Evolutionary conservation across 2,888 invertebrate species (phyloP).

Genomic region (Caenorhabditis afra): DNA sequence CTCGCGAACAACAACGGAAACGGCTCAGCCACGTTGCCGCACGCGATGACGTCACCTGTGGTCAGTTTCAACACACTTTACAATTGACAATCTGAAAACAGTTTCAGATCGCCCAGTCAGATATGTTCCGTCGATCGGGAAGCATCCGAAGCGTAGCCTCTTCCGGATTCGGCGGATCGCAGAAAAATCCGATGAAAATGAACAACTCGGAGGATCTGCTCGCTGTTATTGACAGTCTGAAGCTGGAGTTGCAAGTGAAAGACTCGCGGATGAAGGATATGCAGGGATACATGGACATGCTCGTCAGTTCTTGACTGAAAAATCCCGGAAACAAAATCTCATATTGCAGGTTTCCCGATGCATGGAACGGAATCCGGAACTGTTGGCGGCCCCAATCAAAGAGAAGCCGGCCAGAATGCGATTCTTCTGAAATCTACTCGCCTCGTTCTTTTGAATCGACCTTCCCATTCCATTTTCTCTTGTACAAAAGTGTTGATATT

Average conservation of each 20-base stretch:
- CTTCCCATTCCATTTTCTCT: background rate
- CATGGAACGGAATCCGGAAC: constrained; percentile 68
- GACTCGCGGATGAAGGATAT: constrained; percentile 67
- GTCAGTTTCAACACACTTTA: constrained; percentile 13
- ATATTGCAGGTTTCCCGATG: constrained; percentile 66
- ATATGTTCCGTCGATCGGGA: constrained; percentile 59
- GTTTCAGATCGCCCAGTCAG: constrained; percentile 27
- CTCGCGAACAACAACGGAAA: background rate
- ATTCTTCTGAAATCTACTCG: constrained; percentile 39
- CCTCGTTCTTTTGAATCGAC: background rate
- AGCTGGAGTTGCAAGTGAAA: constrained; percentile 72
- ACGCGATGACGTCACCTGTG: constrained; percentile 53
- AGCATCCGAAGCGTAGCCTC: constrained; percentile 60
- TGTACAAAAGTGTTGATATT: background rate
- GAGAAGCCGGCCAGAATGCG: constrained; percentile 46
- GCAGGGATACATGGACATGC: constrained; percentile 66
- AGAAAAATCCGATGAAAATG: constrained; percentile 37
- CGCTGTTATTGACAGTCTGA: constrained; percentile 73
- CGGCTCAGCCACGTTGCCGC: constrained; percentile 39
- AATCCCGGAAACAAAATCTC: background rate
- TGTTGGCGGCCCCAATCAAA: constrained; percentile 55
- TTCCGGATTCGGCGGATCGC: constrained; percentile 64
- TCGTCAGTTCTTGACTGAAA: constrained; percentile 80
- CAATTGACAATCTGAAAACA: background rate
- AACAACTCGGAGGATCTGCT: constrained; percentile 65